Conservation (phyloP, 2,888 invertebrate species). For the Nesidiocoris tenuis region DNA sequence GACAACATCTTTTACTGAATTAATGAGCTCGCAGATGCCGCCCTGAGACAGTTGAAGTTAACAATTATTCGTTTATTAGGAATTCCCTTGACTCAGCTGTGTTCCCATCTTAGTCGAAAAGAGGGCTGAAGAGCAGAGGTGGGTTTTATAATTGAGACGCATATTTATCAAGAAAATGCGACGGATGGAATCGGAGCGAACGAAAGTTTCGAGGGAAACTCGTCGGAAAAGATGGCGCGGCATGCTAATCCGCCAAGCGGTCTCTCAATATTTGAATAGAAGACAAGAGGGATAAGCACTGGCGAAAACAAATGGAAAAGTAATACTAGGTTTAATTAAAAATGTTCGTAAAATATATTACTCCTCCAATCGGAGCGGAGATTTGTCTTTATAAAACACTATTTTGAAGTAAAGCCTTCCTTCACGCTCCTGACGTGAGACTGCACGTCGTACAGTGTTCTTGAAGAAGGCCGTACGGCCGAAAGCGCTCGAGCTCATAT, state of each 20-base stretch:
- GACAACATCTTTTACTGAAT: not conserved
- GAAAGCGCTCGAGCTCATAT: no score
- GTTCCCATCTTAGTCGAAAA: conserved; percentile 19
- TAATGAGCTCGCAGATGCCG: not conserved
- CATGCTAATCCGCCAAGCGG: conserved; percentile 18
- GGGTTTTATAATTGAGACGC: conserved; percentile 26
- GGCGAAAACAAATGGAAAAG: not conserved
- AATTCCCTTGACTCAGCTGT: conserved; percentile 21
- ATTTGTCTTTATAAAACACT: no score
- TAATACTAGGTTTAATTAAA: no score
- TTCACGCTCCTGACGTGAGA: no score
- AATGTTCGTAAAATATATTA: no score
- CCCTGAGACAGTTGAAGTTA: conserved; percentile 1
- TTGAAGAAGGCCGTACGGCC: no score
- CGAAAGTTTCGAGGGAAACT: conserved; percentile 12
- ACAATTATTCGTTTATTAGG: conserved; percentile 32
- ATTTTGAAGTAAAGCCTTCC: no score
- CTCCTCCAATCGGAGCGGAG: no score
- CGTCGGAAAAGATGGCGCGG: conserved; percentile 14
- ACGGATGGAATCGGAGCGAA: conserved; percentile 14
- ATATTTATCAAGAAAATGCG: conserved; percentile 31
- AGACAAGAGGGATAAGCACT: not conserved
- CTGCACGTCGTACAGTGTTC: no score
- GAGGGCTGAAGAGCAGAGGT: not conserved
- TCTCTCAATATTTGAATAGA: conserved; percentile 28